Percentiles rank a stretch among this genome's conserved stretches.
phyloP scores from a whole-genome alignment of 2,113 vertebrate species.

The Pomatorhinus ruficollis region DNA sequence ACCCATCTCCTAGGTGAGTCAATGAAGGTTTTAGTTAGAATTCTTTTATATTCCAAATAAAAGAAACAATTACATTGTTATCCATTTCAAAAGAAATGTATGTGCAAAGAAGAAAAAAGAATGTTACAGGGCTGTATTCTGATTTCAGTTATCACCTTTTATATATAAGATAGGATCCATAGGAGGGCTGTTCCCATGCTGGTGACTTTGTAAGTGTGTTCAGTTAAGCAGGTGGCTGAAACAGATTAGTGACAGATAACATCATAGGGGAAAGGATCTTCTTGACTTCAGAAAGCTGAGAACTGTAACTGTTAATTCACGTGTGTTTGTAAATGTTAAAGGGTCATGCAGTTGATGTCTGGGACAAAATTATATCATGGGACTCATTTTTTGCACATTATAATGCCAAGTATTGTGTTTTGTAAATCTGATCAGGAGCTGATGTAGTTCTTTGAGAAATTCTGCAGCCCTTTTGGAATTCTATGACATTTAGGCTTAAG shows the following conservation, averaged over 20 bases:
- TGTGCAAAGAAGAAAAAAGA: not conserved
- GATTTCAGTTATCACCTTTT: not conserved
- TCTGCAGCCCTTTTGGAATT: not conserved
- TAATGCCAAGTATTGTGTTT: not conserved
- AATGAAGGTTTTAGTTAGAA: not conserved
- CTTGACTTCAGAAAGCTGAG: not conserved
- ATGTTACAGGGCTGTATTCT: not conserved
- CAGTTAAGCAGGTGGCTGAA: not conserved
- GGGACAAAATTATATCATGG: not conserved
- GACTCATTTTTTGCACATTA: not conserved
- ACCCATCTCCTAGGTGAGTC: fast-evolving
- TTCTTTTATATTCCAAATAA: not conserved
- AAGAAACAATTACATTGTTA: not conserved
- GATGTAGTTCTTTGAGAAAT: not conserved
- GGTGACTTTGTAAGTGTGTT: not conserved
- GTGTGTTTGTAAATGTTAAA: not conserved
- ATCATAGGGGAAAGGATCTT: not conserved
- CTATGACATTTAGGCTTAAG: not conserved
- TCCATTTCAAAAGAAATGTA: not conserved
- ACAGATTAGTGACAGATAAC: not conserved
- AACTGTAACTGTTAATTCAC: not conserved
- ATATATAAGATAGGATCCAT: not conserved
- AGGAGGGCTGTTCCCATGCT: not conserved
- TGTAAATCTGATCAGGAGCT: not conserved
- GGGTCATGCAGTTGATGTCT: not conserved